Base-by-base conservation (phyloP, 2,797 vertebrate species). In the Spizella passerina region DNA sequence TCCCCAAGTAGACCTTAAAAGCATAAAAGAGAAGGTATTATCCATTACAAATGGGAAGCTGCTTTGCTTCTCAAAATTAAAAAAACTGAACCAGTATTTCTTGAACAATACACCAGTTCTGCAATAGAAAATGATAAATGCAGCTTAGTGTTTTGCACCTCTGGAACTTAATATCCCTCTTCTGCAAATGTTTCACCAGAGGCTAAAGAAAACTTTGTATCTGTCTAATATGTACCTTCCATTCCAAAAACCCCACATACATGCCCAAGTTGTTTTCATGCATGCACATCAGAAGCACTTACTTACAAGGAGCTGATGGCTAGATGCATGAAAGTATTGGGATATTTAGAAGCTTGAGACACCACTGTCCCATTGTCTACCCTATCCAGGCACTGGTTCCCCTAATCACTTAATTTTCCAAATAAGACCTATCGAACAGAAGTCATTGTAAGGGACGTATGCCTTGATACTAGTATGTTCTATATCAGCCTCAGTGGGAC, bases 31-130 rank as follows among this genome's bases (percentile, higher is more conserved):
- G 36, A n/a, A 19, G 17, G 8, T 8, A 69, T 56, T 64, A 59
- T 30, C 49, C 55, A 53, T 27, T 46, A 71, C n/a, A 76, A 85
- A 83, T 4, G 5, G 7, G 36, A 86, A 38, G 14, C 17, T 84
- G 44, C 9, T 79, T 59, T 66, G 46, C 30, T 76, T 59, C 66
- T 91, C 60, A 92, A 65, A 78, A 79, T n/a, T 36, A 76, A 65
- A 76, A 78, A 20, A 79, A 36, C 1, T 1, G 9, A 88, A 59
- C 22, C 36, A 47, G 20, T 27, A 73, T 61, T 86, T 86, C 43
- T 59, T 82, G 32, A 90, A 90, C 44, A n/a, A 90, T 23, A 72
- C 26, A 44, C 1, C 24, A 66, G 44, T 75, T 75, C 50, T 55
- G 32, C 41, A 75, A 46, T 2, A 75, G n/a, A 71, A 88, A 84